phyloP scores from a whole-genome alignment of 2,888 invertebrate species.

The Agriopis leucophaearia region DNA sequence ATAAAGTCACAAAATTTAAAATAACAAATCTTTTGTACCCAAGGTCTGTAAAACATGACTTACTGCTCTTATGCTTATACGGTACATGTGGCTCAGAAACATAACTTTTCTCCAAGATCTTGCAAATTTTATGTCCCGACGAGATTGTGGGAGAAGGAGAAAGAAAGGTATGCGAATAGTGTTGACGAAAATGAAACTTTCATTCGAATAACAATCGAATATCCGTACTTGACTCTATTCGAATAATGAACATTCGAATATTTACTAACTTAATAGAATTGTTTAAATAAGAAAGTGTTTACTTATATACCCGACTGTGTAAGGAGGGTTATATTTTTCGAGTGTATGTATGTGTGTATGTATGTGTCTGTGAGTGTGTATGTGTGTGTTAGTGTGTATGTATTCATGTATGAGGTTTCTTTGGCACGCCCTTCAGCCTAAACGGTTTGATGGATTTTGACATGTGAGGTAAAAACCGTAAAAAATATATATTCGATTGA shows the following conservation, averaged over 20 bases:
- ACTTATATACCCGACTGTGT: too few species aligned
- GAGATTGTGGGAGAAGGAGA: conserved; percentile 51
- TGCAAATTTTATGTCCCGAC: conserved; percentile 63
- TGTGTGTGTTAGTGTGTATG: too few species aligned
- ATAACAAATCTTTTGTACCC: background rate
- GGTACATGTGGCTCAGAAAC: conserved; percentile 41
- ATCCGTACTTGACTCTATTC: background rate
- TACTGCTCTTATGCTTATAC: conserved; percentile 21
- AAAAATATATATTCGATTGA: too few species aligned
- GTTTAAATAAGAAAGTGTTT: too few species aligned
- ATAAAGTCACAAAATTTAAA: background rate
- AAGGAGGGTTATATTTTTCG: too few species aligned
- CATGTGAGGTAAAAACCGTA: too few species aligned
- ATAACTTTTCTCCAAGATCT: conserved; percentile 58
- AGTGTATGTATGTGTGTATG: too few species aligned
- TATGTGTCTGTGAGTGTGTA: too few species aligned
- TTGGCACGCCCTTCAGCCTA: too few species aligned
- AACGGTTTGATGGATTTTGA: too few species aligned
- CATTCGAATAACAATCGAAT: conserved; percentile 1
- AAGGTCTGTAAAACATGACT: conserved; percentile 13
- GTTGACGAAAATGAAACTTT: background rate
- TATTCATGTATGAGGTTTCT: too few species aligned
- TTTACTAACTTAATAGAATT: too few species aligned
- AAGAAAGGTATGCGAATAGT: conserved; percentile 9
- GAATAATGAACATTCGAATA: background rate